Evolutionary conservation across 1,140 invertebrate genomes (phyloP).

Genomic region (Dicyema japonicum): DNA sequence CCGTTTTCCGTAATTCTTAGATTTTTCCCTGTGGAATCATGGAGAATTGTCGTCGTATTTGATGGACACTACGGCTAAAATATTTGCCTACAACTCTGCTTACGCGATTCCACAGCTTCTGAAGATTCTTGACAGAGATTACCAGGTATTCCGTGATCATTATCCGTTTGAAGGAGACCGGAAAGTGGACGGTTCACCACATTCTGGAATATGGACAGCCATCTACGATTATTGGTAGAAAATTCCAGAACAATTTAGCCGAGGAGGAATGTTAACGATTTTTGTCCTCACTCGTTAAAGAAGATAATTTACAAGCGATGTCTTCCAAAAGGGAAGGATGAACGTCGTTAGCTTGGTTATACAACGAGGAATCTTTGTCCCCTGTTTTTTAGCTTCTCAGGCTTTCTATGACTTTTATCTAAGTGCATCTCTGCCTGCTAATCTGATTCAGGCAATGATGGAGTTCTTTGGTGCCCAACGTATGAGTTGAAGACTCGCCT

Average conservation of each 20-base stretch:
- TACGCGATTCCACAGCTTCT: conserved; percentile 49
- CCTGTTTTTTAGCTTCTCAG: conserved; percentile 64
- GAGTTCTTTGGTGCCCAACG: conserved; percentile 98
- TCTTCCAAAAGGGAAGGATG: conserved; percentile 33
- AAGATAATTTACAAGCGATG: conserved; percentile 42
- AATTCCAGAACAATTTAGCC: conserved; percentile 16
- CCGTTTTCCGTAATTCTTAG: conserved; percentile 10
- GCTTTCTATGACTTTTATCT: conserved; percentile 88
- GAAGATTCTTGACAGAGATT: conserved; percentile 69
- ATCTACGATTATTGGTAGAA: conserved; percentile 55
- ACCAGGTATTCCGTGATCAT: conserved; percentile 27
- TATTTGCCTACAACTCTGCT: conserved; percentile 57
- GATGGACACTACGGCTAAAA: conserved; percentile 84
- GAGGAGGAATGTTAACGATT: conserved; percentile 86
- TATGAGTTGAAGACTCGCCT: conserved; percentile 51
- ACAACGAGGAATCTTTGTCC: conserved; percentile 49
- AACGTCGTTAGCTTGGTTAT: conserved; percentile 25
- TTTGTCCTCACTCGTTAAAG: conserved; percentile 49
- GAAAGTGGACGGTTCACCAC: conserved; percentile 82
- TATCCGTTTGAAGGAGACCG: conserved; percentile 43
- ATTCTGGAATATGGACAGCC: conserved; percentile 78
- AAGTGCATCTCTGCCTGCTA: conserved; percentile 42
- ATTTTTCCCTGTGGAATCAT: conserved; percentile 80
- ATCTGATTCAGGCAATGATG: conserved; percentile 64
- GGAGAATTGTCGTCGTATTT: conserved; percentile 77